Evolutionary conservation across 2,113 vertebrate genomes (phyloP), one percentile per base, ranked within the genome.

Genomic region (Myrmecophaga tridactyla): DNA sequence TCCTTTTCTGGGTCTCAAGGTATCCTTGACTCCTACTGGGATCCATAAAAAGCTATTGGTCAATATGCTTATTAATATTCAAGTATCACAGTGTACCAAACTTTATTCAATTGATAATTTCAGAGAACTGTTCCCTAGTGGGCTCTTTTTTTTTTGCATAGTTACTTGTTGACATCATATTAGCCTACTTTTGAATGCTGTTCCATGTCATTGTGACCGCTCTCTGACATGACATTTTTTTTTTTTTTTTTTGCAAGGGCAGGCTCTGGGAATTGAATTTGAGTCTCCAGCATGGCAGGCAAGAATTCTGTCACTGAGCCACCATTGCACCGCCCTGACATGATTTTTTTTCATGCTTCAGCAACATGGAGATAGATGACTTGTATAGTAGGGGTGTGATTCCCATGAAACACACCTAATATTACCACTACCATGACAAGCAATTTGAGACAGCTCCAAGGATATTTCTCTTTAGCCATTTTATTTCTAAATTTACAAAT

Each of bases 321-420:
- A n/a, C n/a, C n/a, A n/a, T n/a, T n/a, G n/a, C n/a, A n/a, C n/a
- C n/a, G n/a, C n/a, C n/a, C n/a, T n/a, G n/a, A n/a, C n/a, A n/a
- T 0, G 31, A 4, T 43, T 63, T 60, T 36, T 56, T 73, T 43
- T 36, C n/a, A 25, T 10, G 13, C 9, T 81, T 78, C 43, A n/a
- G 0, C 25, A 86, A 13, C 3, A 31, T 25, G 15, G 18, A 81
- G 60, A 14, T 34, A 0, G 5, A 15, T 58, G 29, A 10, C 39
- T 41, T 89, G 7, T 10, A 1, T 0, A 43, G 15, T 6, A 14
- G 27, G 2, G 0, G 0, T 23, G 3, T 15, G n/a, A 65, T 31
- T 56, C 56, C 48, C 6, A 20, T 0, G 4, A 62, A 70, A 60
- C 4, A 7, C 1, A 1, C 31, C 25, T 7, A 6, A 21, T 18